A percentile compares a stretch with the other conserved stretches of the same genome.
phyloP scores from a whole-genome alignment of 2,888 invertebrate genomes.

The Heteropelma amictum region DNA sequence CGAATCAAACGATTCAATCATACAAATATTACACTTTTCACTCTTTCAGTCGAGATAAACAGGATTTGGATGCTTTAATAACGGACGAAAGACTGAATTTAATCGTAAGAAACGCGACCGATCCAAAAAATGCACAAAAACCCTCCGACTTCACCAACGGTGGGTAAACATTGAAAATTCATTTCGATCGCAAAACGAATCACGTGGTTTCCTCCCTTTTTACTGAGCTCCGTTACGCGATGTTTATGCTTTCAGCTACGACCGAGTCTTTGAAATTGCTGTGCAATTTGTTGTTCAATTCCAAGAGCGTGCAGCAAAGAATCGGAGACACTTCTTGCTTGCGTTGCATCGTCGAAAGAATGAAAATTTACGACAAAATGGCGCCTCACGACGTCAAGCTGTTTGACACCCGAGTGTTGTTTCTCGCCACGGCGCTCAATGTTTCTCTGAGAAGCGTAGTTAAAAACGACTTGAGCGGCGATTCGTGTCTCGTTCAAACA shows the following conservation, averaged over 20 bases:
- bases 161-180: slow-evolving; percentile 37
- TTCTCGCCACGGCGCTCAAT: slow-evolving; percentile 92
- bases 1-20: neutral
- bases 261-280: slow-evolving; percentile 92
- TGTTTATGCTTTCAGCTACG: slow-evolving; percentile 77
- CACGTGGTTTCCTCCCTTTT: neutral
- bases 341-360: slow-evolving; percentile 83
- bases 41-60: slow-evolving; percentile 87
- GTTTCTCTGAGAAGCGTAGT: slow-evolving; percentile 83
- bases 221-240: neutral
- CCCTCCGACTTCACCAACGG: slow-evolving; percentile 76
- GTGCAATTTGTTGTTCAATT: slow-evolving; percentile 93
- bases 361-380: slow-evolving; percentile 82
- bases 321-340: slow-evolving; percentile 65
- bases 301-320: slow-evolving; percentile 81
- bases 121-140: slow-evolving; percentile 76
- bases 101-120: slow-evolving; percentile 83
- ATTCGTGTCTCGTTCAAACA: slow-evolving; percentile 84
- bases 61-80: slow-evolving; percentile 84
- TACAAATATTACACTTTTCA: slow-evolving; percentile 27
- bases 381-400: slow-evolving; percentile 86
- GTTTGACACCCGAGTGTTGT: slow-evolving; percentile 93
- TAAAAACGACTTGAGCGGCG: slow-evolving; percentile 84
- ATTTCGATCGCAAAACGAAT: no score
- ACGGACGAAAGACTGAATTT: slow-evolving; percentile 84